Base-by-base conservation (phyloP, 2,797 vertebrate genomes). In the Helostoma temminkii region DNA sequence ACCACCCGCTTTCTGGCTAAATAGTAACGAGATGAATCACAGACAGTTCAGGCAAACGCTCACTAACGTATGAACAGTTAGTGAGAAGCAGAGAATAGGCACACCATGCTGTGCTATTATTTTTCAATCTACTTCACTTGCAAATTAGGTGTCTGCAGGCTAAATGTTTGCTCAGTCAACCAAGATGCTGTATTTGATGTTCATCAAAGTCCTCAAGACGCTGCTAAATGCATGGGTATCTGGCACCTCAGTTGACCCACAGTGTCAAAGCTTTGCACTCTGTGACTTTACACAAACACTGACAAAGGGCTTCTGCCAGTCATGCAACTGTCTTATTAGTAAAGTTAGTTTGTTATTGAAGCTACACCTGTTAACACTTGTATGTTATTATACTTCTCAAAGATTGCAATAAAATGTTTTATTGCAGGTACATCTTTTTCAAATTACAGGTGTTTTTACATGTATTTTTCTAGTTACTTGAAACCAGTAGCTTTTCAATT, bases 81-180 rank as follows among this genome's bases (percentile, higher is more conserved):
- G 64, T 26, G 66, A 64, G 62, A 58, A 72, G 46, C 52, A 57
- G 48, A 57, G 52, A 64, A 70, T 61, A 79, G 30, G 39, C 60
- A 61, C 16, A 4, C 55, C 71, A 75, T 3, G 18, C 55, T 74
- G 66, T n/a, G 68, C 81, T 61, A 60, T 81, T 84, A 66, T 79
- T 71, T 54, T 73, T 69, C 73, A 64, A 61, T 78, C 74, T 76
- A 74, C 28, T 81, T 78, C 81, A 78, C 76, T 71, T 84, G 81
- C 79, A 83, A 75, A 85, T 83, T 15, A 71, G 32, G 39, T 68
- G 72, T 67, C 58, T 53, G 66, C 54, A 61, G 62, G 53, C 74
- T 56, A 54, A 61, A 80, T 57, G 71, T 78, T 67, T 67, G 62
- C 59, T 50, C 68, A 80, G 41, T 72, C 57, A 55, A 34, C 56